Conservation (phyloP, 2,113 vertebrate genomes). For the Lethenteron camtschaticum region DNA sequence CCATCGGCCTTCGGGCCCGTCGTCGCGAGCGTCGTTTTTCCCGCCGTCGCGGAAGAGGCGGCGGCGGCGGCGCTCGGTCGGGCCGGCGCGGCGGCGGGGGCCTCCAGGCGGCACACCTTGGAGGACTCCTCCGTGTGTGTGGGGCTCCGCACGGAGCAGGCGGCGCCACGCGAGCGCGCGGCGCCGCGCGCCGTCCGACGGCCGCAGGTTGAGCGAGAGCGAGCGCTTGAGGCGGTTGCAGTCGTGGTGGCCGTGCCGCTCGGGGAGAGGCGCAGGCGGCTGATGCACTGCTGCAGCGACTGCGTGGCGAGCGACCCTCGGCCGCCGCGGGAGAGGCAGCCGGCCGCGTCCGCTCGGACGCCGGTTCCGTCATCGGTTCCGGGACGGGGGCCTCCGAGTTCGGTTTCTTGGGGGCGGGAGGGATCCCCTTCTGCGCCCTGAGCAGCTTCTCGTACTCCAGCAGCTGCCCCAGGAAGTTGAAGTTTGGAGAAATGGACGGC, state of each 20-base stretch:
- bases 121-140: too few species aligned
- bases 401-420: constrained; percentile 16
- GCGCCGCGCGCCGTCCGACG: constrained; percentile 7
- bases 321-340: not conserved
- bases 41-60: too few species aligned
- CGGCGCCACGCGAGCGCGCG: too few species aligned
- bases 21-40: too few species aligned
- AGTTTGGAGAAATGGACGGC: constrained; percentile 46
- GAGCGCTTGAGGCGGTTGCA: constrained; percentile 53
- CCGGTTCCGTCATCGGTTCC: constrained; percentile 21
- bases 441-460: constrained; percentile 85
- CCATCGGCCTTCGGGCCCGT: too few species aligned
- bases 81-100: too few species aligned
- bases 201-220: constrained; percentile 75
- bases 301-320: constrained; percentile 18
- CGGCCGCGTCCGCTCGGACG: constrained; percentile 7
- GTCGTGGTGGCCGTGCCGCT: constrained; percentile 32
- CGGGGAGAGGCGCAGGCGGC: constrained; percentile 34
- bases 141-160: too few species aligned
- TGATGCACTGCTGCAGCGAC: constrained; percentile 36
- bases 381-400: constrained; percentile 10
- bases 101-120: too few species aligned
- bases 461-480: constrained; percentile 45
- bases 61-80: too few species aligned
- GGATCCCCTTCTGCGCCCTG: constrained; percentile 24